phyloP scores from a whole-genome alignment of 2,888 invertebrate genomes.

The Hirtodrosophila cameraria region DNA sequence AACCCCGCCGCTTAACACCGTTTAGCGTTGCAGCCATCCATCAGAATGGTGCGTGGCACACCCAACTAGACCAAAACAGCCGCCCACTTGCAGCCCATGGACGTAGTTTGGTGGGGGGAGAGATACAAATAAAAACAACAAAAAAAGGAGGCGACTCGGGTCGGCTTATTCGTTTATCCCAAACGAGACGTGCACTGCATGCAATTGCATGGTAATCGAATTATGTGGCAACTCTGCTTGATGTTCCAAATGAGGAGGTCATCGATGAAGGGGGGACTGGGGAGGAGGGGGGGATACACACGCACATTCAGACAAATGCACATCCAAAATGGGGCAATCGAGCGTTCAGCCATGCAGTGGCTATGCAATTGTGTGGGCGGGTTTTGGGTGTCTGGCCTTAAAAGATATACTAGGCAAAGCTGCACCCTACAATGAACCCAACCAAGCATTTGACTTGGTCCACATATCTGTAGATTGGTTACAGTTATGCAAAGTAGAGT shows the following conservation, averaged over 20 bases:
- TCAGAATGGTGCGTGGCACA: constrained; percentile 34
- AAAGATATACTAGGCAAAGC: constrained; percentile 10
- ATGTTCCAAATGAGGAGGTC: not conserved
- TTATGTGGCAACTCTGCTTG: constrained; percentile 67
- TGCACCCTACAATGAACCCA: constrained; percentile 9
- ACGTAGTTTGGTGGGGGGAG: no score
- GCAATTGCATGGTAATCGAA: constrained; percentile 70
- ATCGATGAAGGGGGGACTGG: no score
- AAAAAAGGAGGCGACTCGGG: no score
- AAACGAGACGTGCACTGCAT: constrained; percentile 46
- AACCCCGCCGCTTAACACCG: constrained; percentile 32
- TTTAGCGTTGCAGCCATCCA: constrained; percentile 46
- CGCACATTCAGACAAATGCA: constrained; percentile 1
- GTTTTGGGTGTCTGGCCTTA: constrained; percentile 5
- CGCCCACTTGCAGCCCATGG: no score
- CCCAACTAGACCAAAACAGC: constrained; percentile 15
- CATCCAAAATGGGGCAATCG: constrained; percentile 20
- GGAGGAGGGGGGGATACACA: not conserved
- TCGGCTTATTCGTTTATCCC: constrained; percentile 40
- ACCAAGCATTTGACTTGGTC: not conserved
- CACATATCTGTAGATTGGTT: no score
- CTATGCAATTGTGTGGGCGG: constrained; percentile 17
- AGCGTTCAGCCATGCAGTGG: constrained; percentile 32
- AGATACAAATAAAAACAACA: no score
- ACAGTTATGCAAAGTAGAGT: no score